Conservation (phyloP, 2,888 invertebrate genomes). For the Dendrolimus pini region DNA sequence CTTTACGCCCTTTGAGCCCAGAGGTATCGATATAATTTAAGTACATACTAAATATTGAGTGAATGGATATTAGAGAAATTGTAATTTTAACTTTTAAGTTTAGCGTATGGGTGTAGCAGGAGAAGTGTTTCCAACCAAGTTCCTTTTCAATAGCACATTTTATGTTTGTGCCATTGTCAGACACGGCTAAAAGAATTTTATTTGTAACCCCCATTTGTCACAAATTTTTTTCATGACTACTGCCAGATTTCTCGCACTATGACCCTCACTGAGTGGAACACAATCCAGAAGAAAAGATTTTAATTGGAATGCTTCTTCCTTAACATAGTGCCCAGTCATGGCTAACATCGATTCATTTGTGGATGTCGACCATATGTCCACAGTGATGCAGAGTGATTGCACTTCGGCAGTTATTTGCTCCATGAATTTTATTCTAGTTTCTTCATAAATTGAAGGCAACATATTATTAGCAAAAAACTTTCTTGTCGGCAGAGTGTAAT, state of each 20-base stretch:
- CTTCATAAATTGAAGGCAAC: background rate
- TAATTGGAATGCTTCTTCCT: background rate
- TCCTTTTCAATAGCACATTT: constrained; percentile 1
- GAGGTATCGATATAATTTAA: no score
- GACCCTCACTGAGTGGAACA: no score
- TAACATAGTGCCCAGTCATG: background rate
- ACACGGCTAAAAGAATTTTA: no score
- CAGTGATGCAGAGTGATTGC: background rate
- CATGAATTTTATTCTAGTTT: background rate
- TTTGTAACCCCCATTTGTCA: no score
- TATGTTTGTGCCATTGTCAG: constrained; percentile 1
- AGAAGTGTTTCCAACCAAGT: constrained; percentile 13
- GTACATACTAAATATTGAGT: no score
- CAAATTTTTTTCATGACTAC: no score
- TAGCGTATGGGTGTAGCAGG: constrained; percentile 16
- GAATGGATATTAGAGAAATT: no score
- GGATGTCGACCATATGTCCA: no score
- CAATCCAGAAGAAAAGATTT: background rate
- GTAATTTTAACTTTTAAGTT: no score
- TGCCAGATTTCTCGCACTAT: no score
- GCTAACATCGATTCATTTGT: background rate
- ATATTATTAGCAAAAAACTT: background rate
- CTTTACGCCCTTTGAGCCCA: no score
- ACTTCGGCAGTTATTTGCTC: background rate
- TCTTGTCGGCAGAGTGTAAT: background rate